phyloP scores from a whole-genome alignment of 2,797 vertebrate genomes.

The Sebastes cheni region DNA sequence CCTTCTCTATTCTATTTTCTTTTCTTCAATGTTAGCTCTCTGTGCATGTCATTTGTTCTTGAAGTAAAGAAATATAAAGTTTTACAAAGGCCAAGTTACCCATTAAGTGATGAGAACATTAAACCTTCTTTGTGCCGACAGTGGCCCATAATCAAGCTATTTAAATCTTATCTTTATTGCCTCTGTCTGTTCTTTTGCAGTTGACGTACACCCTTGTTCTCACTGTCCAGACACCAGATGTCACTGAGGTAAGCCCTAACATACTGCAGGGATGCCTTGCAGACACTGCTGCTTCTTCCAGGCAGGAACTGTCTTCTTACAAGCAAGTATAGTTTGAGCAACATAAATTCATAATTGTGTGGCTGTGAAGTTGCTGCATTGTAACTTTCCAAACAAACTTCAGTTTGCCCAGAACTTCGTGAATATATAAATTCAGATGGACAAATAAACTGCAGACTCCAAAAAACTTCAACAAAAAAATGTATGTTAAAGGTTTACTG shows the following conservation, averaged over 20 bases:
- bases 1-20: background rate
- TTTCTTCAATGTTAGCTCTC: background rate
- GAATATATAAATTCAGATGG: background rate
- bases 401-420: background rate
- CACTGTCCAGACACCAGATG: background rate
- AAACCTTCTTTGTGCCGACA: background rate
- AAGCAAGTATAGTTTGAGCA: background rate
- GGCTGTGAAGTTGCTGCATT: background rate
- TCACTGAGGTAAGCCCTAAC: background rate
- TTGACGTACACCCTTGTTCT: background rate
- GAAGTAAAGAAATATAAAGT: background rate
- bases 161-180: background rate
- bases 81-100: conserved; percentile 3
- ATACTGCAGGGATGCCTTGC: background rate
- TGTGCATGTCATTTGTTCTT: background rate
- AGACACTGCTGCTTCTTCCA: background rate
- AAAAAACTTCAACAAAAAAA: background rate
- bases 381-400: background rate
- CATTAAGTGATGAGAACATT: background rate
- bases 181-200: background rate
- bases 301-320: background rate
- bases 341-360: background rate
- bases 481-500: background rate
- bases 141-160: background rate
- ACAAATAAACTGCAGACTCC: background rate